Percentiles rank a stretch among this genome's conserved stretches.
These are phyloP conservation scores for Colletes gigas DNA, from an alignment of 1,140 invertebrate genomes.

Conservation along the genomic window DNA sequence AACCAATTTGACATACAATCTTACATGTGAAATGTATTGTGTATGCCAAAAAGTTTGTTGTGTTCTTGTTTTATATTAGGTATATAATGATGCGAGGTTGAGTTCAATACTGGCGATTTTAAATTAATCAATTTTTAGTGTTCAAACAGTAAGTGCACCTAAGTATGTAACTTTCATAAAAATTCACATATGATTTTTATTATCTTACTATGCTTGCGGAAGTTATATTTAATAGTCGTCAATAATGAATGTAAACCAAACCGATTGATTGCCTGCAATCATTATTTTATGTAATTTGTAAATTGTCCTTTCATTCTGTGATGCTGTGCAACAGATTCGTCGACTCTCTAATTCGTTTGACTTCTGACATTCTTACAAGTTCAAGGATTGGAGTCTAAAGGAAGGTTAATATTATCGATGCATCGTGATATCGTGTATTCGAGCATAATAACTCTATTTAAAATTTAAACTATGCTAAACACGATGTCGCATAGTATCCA, in stretches of 20 bases:
- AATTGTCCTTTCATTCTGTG: constrained; percentile 47
- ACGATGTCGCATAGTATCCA: constrained; percentile 58
- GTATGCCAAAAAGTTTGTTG: constrained; percentile 80
- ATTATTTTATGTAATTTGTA: constrained; percentile 56
- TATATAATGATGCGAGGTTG: constrained; percentile 70
- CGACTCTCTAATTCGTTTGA: constrained; percentile 41
- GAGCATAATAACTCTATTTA: constrained; percentile 46
- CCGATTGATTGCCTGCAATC: constrained; percentile 49
- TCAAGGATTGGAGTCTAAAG: constrained; percentile 8
- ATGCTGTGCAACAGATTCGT: constrained; percentile 32
- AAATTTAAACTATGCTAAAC: constrained; percentile 39
- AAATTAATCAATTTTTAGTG: constrained; percentile 60
- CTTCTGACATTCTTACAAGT: constrained; percentile 43
- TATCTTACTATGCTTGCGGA: constrained; percentile 27
- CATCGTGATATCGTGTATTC: constrained; percentile 34
- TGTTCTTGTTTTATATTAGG: constrained; percentile 81
- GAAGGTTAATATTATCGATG: constrained; percentile 40
- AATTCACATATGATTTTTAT: constrained; percentile 47
- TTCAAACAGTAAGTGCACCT: constrained; percentile 48
- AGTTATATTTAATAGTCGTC: constrained; percentile 54
- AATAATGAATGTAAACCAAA: constrained; percentile 65
- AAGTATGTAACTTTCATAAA: constrained; percentile 43
- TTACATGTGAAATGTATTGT: constrained; percentile 79
- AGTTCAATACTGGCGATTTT: constrained; percentile 70
- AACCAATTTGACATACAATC: constrained; percentile 73